Base-by-base conservation (phyloP, 2,113 vertebrate genomes). In the Pollachius pollachius region DNA sequence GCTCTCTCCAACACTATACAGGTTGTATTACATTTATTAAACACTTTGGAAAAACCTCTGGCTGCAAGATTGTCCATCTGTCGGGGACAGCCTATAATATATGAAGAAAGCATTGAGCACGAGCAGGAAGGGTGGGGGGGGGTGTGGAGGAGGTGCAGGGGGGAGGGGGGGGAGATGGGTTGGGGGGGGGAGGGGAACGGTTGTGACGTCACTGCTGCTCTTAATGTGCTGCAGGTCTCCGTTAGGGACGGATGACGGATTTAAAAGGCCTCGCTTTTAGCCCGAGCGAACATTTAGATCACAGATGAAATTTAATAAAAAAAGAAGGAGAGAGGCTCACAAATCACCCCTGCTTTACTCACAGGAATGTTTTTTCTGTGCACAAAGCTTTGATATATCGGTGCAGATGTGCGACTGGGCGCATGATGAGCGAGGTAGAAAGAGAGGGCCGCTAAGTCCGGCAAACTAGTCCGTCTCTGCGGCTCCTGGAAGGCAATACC, bases 1-100 rank as follows among this genome's bases (percentile, higher is more conserved):
- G 48, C 70, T 82, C 88, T 89, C 83, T 89, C 83, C 87, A 91
- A 88, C 85, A 87, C 85, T 77, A 81, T 85, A 86, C 81, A 87
- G 83, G 84, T 90, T 92, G 89, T 89, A 89, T 92, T 92, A 92
- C 90, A 92, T 92, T 92, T 91, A 91, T 92, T 91, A 90, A 92
- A 92, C 90, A 91, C 90, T 85, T 90, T 84, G 78, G 81, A 87
- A 87, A 87, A 87, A 83, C 83, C 71, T 83, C 77, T 82, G 85
- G 79, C 86, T 77, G 80, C 81, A 83, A 82, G 79, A 85, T 82
- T 88, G 81, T 80, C 90, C 89, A 92, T 90, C 85, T 90, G 88
- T 85, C 83, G 69, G 86, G 74, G 75, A 80, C 81, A 85, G 72
- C 72, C 8, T 48, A 80, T 81, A 81, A 82, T 78, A 89, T 80